Evolutionary conservation across 2,797 vertebrate genomes (phyloP).

Genomic region (Darevskia nairensis): DNA sequence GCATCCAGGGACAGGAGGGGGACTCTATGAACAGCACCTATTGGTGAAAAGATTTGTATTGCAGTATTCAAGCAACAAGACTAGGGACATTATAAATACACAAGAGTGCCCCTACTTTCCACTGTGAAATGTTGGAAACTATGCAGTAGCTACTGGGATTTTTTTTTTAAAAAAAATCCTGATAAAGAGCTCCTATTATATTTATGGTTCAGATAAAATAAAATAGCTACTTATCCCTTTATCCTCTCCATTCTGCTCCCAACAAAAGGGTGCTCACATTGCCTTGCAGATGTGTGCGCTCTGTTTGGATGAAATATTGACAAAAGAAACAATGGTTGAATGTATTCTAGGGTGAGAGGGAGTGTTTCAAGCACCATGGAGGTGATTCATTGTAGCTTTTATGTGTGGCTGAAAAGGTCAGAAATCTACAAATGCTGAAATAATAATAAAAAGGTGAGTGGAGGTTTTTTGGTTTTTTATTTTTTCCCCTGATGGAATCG

Average conservation of each 20-base stretch:
- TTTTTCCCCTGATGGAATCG: constrained; percentile 29
- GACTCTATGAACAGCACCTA: background rate
- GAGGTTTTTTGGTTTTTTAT: background rate
- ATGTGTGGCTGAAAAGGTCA: constrained; percentile 51
- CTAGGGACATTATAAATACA: background rate
- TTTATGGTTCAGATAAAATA: constrained; percentile 6
- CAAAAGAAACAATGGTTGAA: constrained; percentile 15
- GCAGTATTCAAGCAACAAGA: background rate
- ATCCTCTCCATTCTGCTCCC: background rate
- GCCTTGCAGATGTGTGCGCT: background rate
- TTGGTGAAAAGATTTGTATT: background rate
- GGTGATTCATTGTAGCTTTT: constrained; percentile 61
- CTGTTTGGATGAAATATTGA: constrained; percentile 49
- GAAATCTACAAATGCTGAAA: constrained; percentile 40
- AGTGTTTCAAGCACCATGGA: constrained; percentile 37
- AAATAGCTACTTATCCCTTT: constrained; percentile 1
- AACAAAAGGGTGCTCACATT: constrained; percentile 7
- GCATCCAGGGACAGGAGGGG: background rate
- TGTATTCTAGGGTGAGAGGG: constrained; percentile 43
- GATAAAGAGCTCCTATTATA: constrained; percentile 11
- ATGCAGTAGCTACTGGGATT: background rate
- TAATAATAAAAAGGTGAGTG: constrained; percentile 14
- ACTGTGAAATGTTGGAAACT: constrained; percentile 8
- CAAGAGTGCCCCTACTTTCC: background rate
- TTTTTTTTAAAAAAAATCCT: background rate